Percentiles rank a stretch among this genome's conserved stretches.
These are phyloP conservation scores for Porites cylindrica DNA, from an alignment of 92 coral and sea anemone genomes.

Conservation along the genomic window DNA sequence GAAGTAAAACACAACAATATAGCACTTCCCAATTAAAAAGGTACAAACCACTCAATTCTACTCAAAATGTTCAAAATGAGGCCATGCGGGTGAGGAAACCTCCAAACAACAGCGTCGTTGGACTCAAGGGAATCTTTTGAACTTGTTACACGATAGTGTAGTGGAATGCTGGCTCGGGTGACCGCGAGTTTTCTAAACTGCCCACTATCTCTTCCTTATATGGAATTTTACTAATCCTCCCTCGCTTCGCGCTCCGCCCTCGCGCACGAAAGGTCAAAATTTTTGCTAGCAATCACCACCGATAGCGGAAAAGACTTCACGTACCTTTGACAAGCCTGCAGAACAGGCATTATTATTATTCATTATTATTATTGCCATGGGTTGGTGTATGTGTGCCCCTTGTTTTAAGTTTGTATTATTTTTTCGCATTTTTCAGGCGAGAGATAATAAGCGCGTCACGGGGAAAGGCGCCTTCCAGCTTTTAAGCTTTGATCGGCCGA, in stretches of 20 bases:
- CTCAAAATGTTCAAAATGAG: background rate
- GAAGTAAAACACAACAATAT: conserved; percentile 8
- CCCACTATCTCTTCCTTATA: conserved; percentile 15
- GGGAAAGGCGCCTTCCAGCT: too few relatives aligned
- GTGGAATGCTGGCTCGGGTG: conserved; percentile 16
- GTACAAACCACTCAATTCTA: background rate
- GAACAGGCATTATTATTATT: too few relatives aligned
- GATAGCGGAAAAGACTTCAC: too few relatives aligned
- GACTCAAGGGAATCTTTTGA: background rate
- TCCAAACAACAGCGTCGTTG: background rate
- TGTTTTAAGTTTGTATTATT: too few relatives aligned
- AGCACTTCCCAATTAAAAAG: conserved; percentile 26
- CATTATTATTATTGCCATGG: too few relatives aligned
- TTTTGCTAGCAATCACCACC: too few relatives aligned
- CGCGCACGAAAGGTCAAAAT: background rate
- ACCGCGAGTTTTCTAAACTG: conserved; percentile 20
- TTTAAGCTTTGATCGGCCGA: too few relatives aligned
- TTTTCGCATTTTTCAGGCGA: too few relatives aligned
- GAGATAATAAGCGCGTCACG: too few relatives aligned
- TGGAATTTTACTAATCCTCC: conserved; percentile 18
- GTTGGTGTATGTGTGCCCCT: too few relatives aligned
- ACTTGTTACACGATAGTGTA: conserved; percentile 32
- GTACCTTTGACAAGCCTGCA: too few relatives aligned
- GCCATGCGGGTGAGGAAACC: background rate
- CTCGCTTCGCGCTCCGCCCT: background rate